Evolutionary conservation across 2,113 vertebrate genomes (phyloP).

Genomic region (Phylloscopus whistleri): DNA sequence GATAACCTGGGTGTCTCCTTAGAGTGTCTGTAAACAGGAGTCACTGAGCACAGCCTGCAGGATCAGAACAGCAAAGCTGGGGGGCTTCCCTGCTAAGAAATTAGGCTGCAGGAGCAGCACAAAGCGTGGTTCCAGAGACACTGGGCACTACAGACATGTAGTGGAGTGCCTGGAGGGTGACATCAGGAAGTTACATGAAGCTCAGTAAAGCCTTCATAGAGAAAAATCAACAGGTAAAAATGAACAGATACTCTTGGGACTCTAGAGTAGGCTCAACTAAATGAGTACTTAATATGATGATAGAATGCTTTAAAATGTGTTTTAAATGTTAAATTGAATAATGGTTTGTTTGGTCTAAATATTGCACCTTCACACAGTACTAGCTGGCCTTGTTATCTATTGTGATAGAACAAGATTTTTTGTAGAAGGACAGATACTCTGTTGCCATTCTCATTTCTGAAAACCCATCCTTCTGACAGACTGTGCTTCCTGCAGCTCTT

Average conservation of each 20-base stretch:
- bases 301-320: background rate
- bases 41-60: background rate
- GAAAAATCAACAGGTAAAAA: background rate
- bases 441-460: background rate
- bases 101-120: background rate
- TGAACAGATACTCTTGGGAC: background rate
- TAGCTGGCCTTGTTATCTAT: background rate
- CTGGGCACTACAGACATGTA: background rate
- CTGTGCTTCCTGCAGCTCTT: background rate
- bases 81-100: background rate
- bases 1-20: background rate
- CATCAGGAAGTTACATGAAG: rapidly evolving
- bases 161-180: background rate
- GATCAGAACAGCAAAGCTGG: background rate
- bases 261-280: background rate
- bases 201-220: background rate
- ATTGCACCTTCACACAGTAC: background rate
- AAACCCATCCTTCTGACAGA: background rate
- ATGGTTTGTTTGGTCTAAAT: background rate
- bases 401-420: background rate
- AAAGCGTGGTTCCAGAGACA: background rate
- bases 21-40: background rate
- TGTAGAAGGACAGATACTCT: background rate
- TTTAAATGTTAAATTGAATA: background rate
- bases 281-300: background rate